Evolutionary conservation across 2,888 invertebrate species (phyloP).

Genomic region (Cheilosia soror): DNA sequence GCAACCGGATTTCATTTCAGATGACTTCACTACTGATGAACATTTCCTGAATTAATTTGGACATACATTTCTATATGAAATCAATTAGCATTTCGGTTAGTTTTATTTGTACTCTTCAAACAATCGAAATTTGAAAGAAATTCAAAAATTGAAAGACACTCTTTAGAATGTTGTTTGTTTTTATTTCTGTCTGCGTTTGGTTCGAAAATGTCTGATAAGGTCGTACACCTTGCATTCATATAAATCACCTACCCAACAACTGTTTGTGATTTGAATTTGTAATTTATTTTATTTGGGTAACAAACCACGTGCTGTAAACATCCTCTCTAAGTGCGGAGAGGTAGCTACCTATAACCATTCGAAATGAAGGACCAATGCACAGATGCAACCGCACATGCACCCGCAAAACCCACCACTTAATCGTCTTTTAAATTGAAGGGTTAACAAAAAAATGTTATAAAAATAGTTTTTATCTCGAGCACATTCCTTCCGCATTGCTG

Average conservation of each 20-base stretch:
- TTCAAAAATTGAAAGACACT: neutral
- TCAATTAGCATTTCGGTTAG: conserved; percentile 18
- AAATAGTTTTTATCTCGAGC: conserved; percentile 50
- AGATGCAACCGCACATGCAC: conserved; percentile 30
- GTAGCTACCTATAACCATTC: neutral
- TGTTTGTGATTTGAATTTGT: conserved; percentile 29
- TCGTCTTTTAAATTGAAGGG: conserved; percentile 36
- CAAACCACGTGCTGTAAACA: conserved; percentile 45
- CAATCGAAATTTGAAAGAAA: neutral
- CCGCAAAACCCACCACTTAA: conserved; percentile 29
- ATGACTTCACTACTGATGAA: conserved; percentile 17
- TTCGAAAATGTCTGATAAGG: conserved; percentile 18
- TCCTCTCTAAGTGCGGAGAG: conserved; percentile 28
- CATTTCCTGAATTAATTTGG: conserved; percentile 34
- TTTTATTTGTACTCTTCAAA: neutral
- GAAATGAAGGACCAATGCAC: conserved; percentile 61
- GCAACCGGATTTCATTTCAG: conserved; percentile 16
- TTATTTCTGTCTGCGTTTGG: neutral
- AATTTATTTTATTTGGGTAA: conserved; percentile 31
- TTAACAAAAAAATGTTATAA: conserved; percentile 20
- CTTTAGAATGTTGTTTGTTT: conserved; percentile 20
- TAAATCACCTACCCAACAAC: neutral
- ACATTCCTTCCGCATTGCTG: conserved; percentile 68
- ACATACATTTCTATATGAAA: conserved; percentile 13
- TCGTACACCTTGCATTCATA: conserved; percentile 11